These are phyloP conservation scores for Pelecanoides urinatrix DNA, from an alignment of 2,113 vertebrate genomes.

Conservation along the genomic window DNA sequence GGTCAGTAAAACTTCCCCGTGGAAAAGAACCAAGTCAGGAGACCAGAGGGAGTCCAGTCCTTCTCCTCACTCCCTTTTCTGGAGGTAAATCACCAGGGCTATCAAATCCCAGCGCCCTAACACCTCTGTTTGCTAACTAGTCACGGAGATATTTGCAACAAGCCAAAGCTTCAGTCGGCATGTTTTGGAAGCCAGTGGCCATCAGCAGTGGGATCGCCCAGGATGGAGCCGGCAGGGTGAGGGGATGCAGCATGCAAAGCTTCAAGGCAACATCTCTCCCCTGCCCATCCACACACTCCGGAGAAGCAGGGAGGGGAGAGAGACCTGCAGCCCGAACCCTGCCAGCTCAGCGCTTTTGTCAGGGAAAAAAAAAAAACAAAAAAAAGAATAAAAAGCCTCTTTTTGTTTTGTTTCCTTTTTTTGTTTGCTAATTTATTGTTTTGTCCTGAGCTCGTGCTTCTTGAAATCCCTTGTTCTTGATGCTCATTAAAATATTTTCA, in stretches of 20 bases:
- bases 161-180: rapidly evolving
- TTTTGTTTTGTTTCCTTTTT: conserved; percentile 21
- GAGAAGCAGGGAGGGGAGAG: background rate
- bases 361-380: background rate
- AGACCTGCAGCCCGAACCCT: background rate
- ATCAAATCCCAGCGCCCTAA: background rate
- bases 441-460: conserved; percentile 8
- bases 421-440: conserved; percentile 63
- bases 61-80: background rate
- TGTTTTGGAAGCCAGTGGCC: background rate
- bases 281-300: background rate
- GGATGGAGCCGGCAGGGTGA: background rate
- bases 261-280: background rate
- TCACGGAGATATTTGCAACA: background rate
- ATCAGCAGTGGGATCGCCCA: rapidly evolving
- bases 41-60: rapidly evolving
- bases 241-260: background rate
- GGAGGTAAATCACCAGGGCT: background rate
- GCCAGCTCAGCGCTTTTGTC: conserved; percentile 22
- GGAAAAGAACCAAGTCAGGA: background rate
- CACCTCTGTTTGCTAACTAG: background rate
- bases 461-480: conserved; percentile 32
- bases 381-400: background rate
- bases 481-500: conserved; percentile 67
- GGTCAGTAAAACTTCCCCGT: background rate